Percentiles rank a stretch among this genome's conserved stretches.
Evolutionary conservation across 2,888 invertebrate species (phyloP).

Genomic region (Mythimna ferrago): DNA sequence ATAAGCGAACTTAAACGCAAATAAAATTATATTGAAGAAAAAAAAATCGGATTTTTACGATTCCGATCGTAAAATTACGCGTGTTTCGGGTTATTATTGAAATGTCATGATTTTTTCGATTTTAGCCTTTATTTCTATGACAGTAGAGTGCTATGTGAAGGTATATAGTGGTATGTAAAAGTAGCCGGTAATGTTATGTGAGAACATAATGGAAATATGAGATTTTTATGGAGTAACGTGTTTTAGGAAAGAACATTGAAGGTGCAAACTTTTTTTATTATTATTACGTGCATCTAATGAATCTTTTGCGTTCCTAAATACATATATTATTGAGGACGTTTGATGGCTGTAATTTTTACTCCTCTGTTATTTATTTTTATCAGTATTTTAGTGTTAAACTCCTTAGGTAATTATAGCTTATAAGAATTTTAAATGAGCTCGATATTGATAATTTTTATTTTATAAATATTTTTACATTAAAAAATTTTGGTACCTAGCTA

Average conservation of each 20-base stretch:
- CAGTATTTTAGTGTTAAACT: background rate
- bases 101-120: constrained; percentile 19
- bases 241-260: constrained; percentile 56
- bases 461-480: background rate
- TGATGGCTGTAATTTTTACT: constrained; percentile 10
- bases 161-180: constrained; percentile 38
- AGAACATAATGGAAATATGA: constrained; percentile 60
- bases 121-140: constrained; percentile 36
- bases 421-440: background rate
- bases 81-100: constrained; percentile 56
- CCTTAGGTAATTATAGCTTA: background rate
- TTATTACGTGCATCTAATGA: constrained; percentile 45
- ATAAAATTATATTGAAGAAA: constrained; percentile 68
- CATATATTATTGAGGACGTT: constrained; percentile 3
- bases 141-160: constrained; percentile 21
- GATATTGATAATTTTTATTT: background rate
- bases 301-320: constrained; percentile 17
- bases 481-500: too few species aligned
- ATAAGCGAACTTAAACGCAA: constrained; percentile 65
- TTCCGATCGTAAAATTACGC: constrained; percentile 63
- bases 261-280: constrained; percentile 52
- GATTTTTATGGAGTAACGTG: constrained; percentile 57
- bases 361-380: background rate
- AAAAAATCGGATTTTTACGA: constrained; percentile 66
- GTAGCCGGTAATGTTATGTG: constrained; percentile 52